Base-by-base conservation (phyloP, 2,797 vertebrate species). In the Morelia viridis region DNA sequence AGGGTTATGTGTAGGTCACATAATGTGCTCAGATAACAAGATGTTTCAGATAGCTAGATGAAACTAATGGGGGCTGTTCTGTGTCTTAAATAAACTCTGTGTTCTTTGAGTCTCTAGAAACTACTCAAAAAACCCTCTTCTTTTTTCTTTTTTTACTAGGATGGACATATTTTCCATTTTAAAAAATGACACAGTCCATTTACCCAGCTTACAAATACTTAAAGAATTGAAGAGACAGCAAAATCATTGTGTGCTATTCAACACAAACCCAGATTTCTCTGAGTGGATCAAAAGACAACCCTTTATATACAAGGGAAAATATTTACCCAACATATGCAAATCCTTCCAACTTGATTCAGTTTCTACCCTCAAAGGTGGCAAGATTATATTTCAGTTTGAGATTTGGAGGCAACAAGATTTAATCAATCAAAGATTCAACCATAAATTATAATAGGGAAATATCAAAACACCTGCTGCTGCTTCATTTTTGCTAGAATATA, bases 41-140 rank as follows among this genome's bases (percentile, higher is more conserved):
- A 92, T 92, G 87, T 87, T 92, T 87, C 68, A 46, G 92, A 92
- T 80, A 90, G 26, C 10, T 57, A 26, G 92, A 92, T 90, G 87
- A 84, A 83, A 62, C 24, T 56, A 88, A 83, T 83, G 50, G 26
- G 58, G 46, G 85, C 58, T 64, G 10, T 88, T 60, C 31, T 53
- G 19, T 65, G 87, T 65, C 71, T 90, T 90, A 92, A 92, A 88
- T 64, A 83, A 90, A 90, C 60, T n/a, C 31, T 80, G 11, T 62
- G 46, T 87, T 90, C 46, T 80, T 88, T 35, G 60, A 15, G 22
- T 60, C 83, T 76, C 56, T 31, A 76, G 83, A 41, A 41, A 57
- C 24, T 62, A 83, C 13, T 7, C 17, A n/a, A n/a, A 13, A 3
- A 90, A 90, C 17, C 3, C 50, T 53, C n/a, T 41, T 4, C 31